These are phyloP conservation scores for Ophiothrix spiculata DNA, from an alignment of 35 echinoderm and acorn worm genomes.

Conservation along the genomic window DNA sequence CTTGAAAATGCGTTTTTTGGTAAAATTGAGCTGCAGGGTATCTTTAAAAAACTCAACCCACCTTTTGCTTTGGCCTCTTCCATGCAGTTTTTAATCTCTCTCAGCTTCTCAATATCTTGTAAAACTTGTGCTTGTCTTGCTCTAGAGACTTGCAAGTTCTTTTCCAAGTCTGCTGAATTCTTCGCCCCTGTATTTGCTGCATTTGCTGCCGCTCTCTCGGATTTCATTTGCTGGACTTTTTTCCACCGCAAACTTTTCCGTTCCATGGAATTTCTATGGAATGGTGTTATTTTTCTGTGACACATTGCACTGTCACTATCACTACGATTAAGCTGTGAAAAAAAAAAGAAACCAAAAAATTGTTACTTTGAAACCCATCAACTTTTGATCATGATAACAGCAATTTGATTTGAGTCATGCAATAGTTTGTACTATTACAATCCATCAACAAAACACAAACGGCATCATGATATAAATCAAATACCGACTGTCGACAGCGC, in stretches of 20 bases:
- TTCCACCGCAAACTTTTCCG: conserved; percentile 68
- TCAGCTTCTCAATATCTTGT: conserved; percentile 72
- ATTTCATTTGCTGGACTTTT: conserved; percentile 25
- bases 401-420: too few species aligned
- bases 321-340: conserved; percentile 90
- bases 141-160: conserved; percentile 52
- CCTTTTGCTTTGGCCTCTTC: conserved; percentile 74
- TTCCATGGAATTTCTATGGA: conserved; percentile 71
- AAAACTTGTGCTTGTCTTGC: conserved; percentile 56
- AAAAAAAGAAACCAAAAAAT: conserved; percentile 8
- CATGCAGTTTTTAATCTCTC: conserved; percentile 87
- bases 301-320: conserved; percentile 86
- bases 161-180: conserved; percentile 18
- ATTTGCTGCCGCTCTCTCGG: not conserved
- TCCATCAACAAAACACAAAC: too few species aligned
- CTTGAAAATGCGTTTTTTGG: not conserved
- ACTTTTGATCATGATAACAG: too few species aligned
- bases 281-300: conserved; percentile 40
- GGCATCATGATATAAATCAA: not conserved
- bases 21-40: not conserved
- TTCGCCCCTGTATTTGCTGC: not conserved
- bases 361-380: too few species aligned
- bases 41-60: too few species aligned
- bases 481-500: not conserved
- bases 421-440: not conserved